Evolutionary conservation across 2,888 invertebrate genomes (phyloP), one percentile per base, ranked within the genome.

Genomic region (Meganola albula): DNA sequence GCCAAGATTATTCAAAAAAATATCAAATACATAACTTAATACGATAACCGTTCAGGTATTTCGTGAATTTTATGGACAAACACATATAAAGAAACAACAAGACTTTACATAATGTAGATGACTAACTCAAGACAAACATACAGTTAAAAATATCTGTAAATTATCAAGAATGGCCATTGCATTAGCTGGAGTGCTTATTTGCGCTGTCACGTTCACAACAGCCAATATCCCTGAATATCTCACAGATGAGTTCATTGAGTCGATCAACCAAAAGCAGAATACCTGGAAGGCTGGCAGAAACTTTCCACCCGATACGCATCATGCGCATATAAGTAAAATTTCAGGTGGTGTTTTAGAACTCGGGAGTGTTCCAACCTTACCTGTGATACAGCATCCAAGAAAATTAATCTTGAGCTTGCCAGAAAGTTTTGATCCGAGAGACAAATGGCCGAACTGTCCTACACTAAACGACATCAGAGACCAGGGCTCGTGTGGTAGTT

Each of bases 401-500:
- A 70, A 69, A 1, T 40, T 74, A n/a, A 79, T 74, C 12, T 68
- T 70, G 1, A 72, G 70, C 40, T 57, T 96, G 13, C 95, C 96
- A 0, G 90, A 90, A 10, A 87, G 88, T 53, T 97, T 97, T 69
- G 96, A 97, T 79, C 77, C 96, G 0, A 87, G 96, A 14, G 79
- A 87, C 28, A 82, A 92, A 36, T 97, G 96, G 96, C 90, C 94
- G 0, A 64, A 93, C 55, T 97, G 97, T 63, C 93, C 94, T 0
- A 93, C 95, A 7, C 90, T 97, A 53, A 85, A 86, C 29, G 93
- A 94, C 77, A 89, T 95, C 39, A 87, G 95, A 52, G 94, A 95
- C 74, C 95, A 95, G 46, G 94, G 94, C n/a, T 91, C 93, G 12
- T 97, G 96, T 68, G 96, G 97, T 12, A 96, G 95, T 21, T 97